A percentile compares a stretch with the other conserved stretches of the same genome.
Evolutionary conservation across 2,797 vertebrate genomes (phyloP).

Genomic region (Acrossocheilus fasciatus): DNA sequence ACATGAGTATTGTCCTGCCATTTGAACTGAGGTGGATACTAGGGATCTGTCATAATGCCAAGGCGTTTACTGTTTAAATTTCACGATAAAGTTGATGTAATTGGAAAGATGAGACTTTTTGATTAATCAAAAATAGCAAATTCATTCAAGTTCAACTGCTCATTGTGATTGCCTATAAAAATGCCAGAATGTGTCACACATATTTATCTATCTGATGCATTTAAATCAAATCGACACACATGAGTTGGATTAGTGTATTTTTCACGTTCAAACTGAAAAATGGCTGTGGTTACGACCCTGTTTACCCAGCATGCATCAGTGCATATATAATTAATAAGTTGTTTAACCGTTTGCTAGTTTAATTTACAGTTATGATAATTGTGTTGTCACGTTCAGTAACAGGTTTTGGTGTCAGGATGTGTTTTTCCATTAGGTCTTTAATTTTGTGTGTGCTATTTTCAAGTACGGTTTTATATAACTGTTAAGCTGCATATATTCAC

Average conservation of each 20-base stretch:
- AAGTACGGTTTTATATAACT: background rate
- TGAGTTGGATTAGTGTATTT: background rate
- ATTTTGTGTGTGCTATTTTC: background rate
- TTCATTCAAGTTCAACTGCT: background rate
- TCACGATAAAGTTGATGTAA: background rate
- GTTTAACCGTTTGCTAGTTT: background rate
- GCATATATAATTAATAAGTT: background rate
- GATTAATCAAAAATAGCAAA: background rate
- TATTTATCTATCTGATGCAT: background rate
- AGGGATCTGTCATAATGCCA: background rate
- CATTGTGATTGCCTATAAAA: background rate
- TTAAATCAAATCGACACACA: background rate
- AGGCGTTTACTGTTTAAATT: background rate
- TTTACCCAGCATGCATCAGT: slow-evolving; percentile 1
- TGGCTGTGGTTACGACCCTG: background rate
- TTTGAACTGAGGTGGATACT: background rate
- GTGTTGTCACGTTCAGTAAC: background rate
- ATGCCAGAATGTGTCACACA: background rate
- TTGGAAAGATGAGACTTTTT: background rate
- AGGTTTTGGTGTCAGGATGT: background rate
- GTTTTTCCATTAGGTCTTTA: background rate
- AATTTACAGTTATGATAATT: background rate
- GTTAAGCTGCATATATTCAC: background rate
- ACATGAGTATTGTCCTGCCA: background rate
- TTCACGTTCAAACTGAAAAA: background rate